Evolutionary conservation across 2,888 invertebrate genomes (phyloP).

Genomic region (Coelinius sp.): DNA sequence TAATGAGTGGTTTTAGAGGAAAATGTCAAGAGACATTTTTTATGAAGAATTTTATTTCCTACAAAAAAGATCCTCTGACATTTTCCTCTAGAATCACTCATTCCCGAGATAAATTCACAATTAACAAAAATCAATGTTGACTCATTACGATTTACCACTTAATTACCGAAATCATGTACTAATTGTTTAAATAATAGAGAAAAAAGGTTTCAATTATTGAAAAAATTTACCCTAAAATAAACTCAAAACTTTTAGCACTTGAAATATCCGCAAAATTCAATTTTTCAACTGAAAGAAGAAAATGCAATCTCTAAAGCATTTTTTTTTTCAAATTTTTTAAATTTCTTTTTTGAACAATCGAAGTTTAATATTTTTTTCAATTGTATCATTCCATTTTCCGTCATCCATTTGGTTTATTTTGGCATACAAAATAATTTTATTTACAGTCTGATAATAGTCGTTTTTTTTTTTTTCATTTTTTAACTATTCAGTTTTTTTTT

Average conservation of each 20-base stretch:
- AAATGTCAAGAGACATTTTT: too few species aligned
- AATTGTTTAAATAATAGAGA: not conserved
- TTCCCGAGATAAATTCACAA: too few species aligned
- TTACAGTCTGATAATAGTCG: conserved; percentile 66
- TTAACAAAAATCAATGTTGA: too few species aligned
- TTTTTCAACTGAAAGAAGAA: not conserved
- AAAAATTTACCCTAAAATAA: conserved; percentile 2
- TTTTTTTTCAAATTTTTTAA: not conserved
- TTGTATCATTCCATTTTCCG: not conserved
- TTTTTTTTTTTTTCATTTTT: conserved; percentile 35
- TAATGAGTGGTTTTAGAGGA: too few species aligned
- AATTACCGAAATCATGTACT: not conserved
- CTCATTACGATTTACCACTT: not conserved
- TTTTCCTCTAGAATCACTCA: too few species aligned
- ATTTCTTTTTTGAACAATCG: not conserved
- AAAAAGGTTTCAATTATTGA: not conserved
- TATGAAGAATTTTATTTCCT: too few species aligned
- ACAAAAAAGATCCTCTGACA: too few species aligned
- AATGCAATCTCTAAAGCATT: conserved; percentile 9
- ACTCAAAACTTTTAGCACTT: conserved; percentile 11
- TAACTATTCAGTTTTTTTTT: conserved; percentile 24
- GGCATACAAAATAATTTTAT: conserved; percentile 70
- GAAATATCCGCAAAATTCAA: not conserved
- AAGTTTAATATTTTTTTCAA: not conserved
- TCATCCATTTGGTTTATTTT: conserved; percentile 68